Conservation (phyloP, 2,113 vertebrate genomes). For the Murina feae region DNA sequence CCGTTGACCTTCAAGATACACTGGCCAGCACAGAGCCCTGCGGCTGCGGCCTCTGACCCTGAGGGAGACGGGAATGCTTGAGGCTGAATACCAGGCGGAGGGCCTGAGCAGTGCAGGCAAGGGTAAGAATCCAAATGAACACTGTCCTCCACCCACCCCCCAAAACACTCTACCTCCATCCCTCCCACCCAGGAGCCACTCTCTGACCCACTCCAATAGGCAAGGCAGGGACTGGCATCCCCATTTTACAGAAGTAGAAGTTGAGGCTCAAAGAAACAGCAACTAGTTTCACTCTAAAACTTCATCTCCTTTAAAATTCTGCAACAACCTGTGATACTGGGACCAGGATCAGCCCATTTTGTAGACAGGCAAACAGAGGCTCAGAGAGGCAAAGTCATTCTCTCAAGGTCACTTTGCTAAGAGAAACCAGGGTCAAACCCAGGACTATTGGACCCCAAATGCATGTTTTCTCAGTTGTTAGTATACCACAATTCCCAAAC, state of each 20-base stretch:
- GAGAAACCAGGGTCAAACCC: background rate
- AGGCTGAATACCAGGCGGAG: background rate
- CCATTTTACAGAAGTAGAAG: background rate
- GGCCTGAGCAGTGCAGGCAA: background rate
- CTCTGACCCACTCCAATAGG: background rate
- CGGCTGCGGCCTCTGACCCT: slow-evolving; percentile 91
- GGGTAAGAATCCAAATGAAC: background rate
- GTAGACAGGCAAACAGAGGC: background rate
- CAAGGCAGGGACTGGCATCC: background rate
- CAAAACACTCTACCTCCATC: background rate
- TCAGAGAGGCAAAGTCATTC: background rate
- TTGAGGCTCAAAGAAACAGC: background rate
- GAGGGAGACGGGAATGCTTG: background rate
- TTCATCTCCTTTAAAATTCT: background rate
- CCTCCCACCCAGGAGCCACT: background rate
- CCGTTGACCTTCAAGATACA: slow-evolving; percentile 95
- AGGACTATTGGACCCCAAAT: too few relatives aligned
- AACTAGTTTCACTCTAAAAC: background rate
- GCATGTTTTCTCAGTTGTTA: background rate
- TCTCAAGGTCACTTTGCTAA: background rate
- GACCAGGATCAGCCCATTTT: background rate
- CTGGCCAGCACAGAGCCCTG: slow-evolving; percentile 93
- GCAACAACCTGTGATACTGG: background rate
- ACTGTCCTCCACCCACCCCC: rapidly evolving
- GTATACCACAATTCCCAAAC: background rate